Base-by-base conservation (phyloP, 2,113 vertebrate species). In the Amblyornis subalaris region DNA sequence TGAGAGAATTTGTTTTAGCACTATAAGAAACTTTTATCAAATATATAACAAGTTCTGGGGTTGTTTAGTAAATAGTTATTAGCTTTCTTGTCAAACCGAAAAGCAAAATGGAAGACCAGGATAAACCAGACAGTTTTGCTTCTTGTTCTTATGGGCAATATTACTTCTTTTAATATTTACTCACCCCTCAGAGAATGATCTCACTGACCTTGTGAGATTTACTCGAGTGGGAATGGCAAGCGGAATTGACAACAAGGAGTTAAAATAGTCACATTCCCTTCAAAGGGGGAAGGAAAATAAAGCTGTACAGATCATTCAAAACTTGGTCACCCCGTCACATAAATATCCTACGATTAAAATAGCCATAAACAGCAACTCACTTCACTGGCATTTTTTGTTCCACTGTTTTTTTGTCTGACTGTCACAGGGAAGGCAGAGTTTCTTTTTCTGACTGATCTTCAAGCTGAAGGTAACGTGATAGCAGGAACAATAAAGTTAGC, bases 311-410 rank as follows among this genome's bases (percentile, higher is more conserved):
- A 66, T 61, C 77, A 89, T 76, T 76, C 77, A 83, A 28, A 79
- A 55, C 22, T 72, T 75, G 66, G 81, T 60, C 79, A 65, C 82
- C 84, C 77, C 13, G 12, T 55, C 89, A 51, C 62, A 55, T 70
- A 51, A 31, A 85, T 65, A 42, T 92, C 86, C 69, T 65, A 73
- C 2, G 5, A 81, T 88, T 95, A 93, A 97, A 97, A 97, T 71
- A 97, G 87, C 70, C 94, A 94, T 94, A 97, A 97, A 95, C 15
- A 67, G 31, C 44, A 96, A 98, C 98, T 98, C 96, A 97, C 97
- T 97, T 98, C 80, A 97, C 95, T 74, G 98, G 97, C 98, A 98
- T 98, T 94, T 96, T 97, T 96, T 55, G 58, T 96, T 93, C 95
- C 97, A 90, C 95, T 95, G 44, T 47, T 58, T 53, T 60, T 74